Conservation (phyloP, 1,140 invertebrate species). For the Lamellibrachia luymesi region DNA sequence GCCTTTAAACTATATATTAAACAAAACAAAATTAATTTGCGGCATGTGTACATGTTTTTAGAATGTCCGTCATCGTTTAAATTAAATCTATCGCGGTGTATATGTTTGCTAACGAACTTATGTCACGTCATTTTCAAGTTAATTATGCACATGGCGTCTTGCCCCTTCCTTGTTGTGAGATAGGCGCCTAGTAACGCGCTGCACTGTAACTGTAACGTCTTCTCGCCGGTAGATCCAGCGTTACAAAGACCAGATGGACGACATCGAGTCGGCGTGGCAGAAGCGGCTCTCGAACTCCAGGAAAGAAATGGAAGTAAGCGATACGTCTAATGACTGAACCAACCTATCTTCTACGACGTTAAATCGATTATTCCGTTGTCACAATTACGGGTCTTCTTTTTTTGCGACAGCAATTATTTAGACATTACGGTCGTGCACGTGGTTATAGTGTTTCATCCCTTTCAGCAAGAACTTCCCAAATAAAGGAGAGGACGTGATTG, state of each 20-base stretch:
- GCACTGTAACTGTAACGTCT: neutral
- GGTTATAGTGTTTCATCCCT: neutral
- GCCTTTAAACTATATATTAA: neutral
- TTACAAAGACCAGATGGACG: slow-evolving; percentile 31
- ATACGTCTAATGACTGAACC: neutral
- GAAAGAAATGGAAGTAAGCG: slow-evolving; percentile 23
- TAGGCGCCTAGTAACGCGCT: neutral
- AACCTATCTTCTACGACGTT: too few relatives aligned
- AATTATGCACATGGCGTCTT: neutral
- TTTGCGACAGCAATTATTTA: neutral
- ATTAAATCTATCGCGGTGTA: neutral
- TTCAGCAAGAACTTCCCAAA: neutral
- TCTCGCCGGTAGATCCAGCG: slow-evolving; percentile 14
- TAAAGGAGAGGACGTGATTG: neutral
- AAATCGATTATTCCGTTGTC: neutral
- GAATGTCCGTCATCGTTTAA: neutral
- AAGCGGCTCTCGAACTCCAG: slow-evolving; percentile 23
- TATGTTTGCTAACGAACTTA: neutral
- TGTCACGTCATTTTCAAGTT: neutral
- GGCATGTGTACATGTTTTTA: neutral
- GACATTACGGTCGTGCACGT: neutral
- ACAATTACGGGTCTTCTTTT: neutral
- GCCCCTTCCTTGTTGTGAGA: neutral
- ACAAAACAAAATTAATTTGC: neutral
- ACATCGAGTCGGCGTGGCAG: slow-evolving; percentile 23